Evolutionary conservation across 1,140 invertebrate genomes (phyloP), one percentile per base, ranked within the genome.

Genomic region (Drosophila guanche): DNA sequence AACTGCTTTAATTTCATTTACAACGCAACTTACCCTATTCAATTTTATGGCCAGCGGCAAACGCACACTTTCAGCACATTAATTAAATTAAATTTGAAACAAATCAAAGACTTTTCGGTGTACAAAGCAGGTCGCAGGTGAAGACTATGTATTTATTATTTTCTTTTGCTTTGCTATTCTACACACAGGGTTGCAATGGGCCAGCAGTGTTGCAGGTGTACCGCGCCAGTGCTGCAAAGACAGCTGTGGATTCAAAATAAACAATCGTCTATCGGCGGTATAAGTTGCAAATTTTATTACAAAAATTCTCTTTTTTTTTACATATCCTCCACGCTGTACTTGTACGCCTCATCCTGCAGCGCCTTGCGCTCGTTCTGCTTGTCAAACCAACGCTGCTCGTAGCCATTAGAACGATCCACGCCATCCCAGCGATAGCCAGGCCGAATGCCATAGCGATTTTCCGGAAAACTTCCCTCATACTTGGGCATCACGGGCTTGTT

Each of bases 391-490:
- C 97, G 95, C 81, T 96, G 96, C 91, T 99, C 99, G 91, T 98
- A 99, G 0, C 99, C 99, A 92, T 97, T 99, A 4, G 98, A 99
- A 22, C 99, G 92, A 89, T 99, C 97, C 0, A 99, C 98, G 1
- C 99, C 99, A 92, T 99, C 99, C 99, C 99, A 99, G 40, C 98
- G 93, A 92, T 98, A 96, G 0, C 99, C 99, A 0, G 99, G 99
- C 50, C 93, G 92, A 62, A 99, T 98, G 41, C 95, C 94, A 92
- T 96, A 99, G 7, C 99, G 94, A 93, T 99, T 99, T 42, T 97
- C 97, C 41, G 96, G 95, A 76, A 93, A 96, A 25, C 95, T 94
- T 3, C 97, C 97, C 85, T 95, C 93, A 88, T 98, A 99, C 14
- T 92, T 92, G 14, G 96, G 97, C 91, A 92, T 93, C 22, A 65